Evolutionary conservation across 2,888 invertebrate genomes (phyloP), one percentile per base, ranked within the genome.

Genomic region (Smittia aterrima): DNA sequence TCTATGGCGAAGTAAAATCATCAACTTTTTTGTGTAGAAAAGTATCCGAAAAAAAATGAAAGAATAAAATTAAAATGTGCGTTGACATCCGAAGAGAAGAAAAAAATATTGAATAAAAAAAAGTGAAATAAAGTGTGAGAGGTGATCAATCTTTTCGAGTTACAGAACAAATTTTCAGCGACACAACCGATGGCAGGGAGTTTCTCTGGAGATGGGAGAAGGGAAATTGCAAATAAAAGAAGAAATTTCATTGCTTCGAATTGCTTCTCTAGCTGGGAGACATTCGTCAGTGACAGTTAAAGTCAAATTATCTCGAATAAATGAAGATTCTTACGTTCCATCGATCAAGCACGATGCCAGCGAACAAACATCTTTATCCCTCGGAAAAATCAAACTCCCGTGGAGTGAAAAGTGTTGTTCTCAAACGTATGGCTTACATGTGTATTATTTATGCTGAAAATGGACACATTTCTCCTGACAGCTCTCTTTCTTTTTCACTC

Each of bases 11-110:
- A 22, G 22, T 4, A 58, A 58, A 58, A 58, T 58, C 58, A 58
- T 18, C 58, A 58, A 11, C 58, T 58, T 58, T 47, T 58, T 58
- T 58, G 58, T 58, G 58, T 22, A 20, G 18, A 58, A 58, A 64
- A 27, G 13, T 54, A 53, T 54, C 53, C 41, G 25, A 70, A 53
- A 40, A 41, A 71, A 71, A 71, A 9, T 9, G 32, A 71, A 38
- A 72, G 58, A 72, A 72, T 62, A 58, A 72, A 72, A 72, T 72
- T 72, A 70, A 54, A 72, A 72, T 72, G 58, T 72, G 72, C 72
- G 72, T 72, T 72, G 72, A 72, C 72, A 72, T 72, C 25, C 40
- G 54, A 54, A 27, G 53, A 54, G 54, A 54, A 41, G 41, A 54
- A 70, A 32, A 47, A 70, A 70, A 54, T 32, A 70, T 70, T 70